Base-by-base conservation (phyloP, 2,797 vertebrate genomes). In the Craterocephalus amniculus region DNA sequence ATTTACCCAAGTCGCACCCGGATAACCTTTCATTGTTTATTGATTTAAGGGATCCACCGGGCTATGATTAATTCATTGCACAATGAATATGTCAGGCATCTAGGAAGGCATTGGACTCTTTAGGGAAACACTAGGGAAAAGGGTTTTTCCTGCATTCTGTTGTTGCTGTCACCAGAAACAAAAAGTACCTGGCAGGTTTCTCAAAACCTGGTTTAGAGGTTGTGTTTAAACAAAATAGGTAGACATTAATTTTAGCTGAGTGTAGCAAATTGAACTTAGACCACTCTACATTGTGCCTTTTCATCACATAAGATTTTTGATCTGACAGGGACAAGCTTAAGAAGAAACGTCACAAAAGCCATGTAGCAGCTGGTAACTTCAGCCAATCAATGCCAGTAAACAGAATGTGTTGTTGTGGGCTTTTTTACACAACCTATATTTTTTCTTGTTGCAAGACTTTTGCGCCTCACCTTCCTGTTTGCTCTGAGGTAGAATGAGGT, bases 11-110 rank as follows among this genome's bases (percentile, higher is more conserved):
- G 18, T 54, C 54, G 45, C 36, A 18, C 49, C 27, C 35, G 26
- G 20, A 18, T 68, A 67, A 76, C 52, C 52, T 66, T 27, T 32
- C 40, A 48, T 49, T 65, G 68, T 73, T 69, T 71, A 72, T 65
- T 72, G 70, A 85, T 81, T 71, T 38, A 43, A 54, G 67, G 16
- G 72, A 76, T 72, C 29, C 34, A 58, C 24, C 57, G 34, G 38
- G 24, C 8, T 62, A 29, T 34, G 45, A 81, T 83, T 45, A 66
- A 81, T 63, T 43, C 40, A 43, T 43, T 43, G 16, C 61, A 35
- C 34, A 63, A 56, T 65, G 3, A 55, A 68, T 56, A 52, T 77
- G 24, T 34, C 27, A 35, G 14, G 49, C 49, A 31, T 54, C 10
- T 70, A 58, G 72, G 56, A 49, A 2, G 36, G 18, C 20, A 36